Evolutionary conservation across 2,113 vertebrate species (phyloP).

Genomic region (Chaenogobius annularis): DNA sequence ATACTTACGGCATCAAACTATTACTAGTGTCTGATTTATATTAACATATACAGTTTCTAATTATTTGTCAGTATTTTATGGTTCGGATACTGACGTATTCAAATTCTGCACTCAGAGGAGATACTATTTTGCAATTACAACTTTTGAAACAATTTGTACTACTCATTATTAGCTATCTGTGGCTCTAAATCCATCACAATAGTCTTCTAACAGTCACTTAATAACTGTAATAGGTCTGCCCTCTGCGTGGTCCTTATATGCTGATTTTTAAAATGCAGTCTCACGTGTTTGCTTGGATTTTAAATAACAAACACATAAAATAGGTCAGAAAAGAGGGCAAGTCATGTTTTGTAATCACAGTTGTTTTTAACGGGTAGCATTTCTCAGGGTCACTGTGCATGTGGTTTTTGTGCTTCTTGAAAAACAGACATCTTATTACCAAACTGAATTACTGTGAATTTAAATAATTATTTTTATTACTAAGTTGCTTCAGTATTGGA

Average conservation of each 20-base stretch:
- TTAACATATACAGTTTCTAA: background rate
- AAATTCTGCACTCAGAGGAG: no score
- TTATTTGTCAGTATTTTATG: background rate
- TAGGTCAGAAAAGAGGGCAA: background rate
- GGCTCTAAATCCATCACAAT: background rate
- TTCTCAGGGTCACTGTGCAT: background rate
- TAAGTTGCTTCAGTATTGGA: background rate
- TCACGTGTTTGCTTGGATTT: background rate
- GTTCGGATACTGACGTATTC: background rate
- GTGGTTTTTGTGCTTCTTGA: background rate
- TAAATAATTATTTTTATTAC: background rate
- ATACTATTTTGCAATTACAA: no score
- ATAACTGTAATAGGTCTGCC: no score
- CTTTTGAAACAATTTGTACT: no score
- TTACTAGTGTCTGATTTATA: background rate
- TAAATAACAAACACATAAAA: background rate
- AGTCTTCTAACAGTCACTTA: background rate
- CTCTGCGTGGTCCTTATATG: background rate
- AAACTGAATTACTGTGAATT: background rate
- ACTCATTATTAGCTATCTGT: no score
- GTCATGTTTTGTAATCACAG: background rate
- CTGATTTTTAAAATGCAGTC: background rate
- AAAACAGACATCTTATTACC: background rate
- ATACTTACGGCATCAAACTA: background rate
- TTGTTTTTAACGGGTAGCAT: background rate